phyloP scores from a whole-genome alignment of 2,113 vertebrate genomes.

The Phalacrocorax aristotelis region DNA sequence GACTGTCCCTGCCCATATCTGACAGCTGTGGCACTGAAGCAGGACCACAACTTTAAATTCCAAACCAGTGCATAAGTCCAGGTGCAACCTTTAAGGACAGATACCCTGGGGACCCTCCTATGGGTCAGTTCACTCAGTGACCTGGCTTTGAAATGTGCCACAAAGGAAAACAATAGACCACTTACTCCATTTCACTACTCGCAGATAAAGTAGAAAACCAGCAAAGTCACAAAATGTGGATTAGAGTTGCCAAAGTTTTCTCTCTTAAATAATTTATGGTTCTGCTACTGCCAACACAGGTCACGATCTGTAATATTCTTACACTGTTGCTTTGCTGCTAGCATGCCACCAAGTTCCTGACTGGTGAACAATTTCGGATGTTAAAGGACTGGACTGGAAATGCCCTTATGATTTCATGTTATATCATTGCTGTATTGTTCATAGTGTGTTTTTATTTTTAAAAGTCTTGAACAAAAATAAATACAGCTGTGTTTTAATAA shows the following conservation, averaged over 20 bases:
- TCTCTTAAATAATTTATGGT: neutral
- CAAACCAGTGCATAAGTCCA: neutral
- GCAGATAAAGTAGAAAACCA: neutral
- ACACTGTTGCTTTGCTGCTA: neutral
- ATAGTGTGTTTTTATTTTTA: neutral
- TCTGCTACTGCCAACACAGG: neutral
- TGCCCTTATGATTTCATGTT: neutral
- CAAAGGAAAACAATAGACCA: neutral
- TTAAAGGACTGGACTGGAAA: neutral
- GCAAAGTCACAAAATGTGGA: neutral
- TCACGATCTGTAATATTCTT: neutral
- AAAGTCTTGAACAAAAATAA: neutral
- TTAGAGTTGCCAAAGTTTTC: neutral
- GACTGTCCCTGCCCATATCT: rapidly evolving
- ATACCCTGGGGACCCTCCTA: neutral
- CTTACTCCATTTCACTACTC: neutral
- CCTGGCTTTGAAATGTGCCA: neutral
- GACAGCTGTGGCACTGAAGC: neutral
- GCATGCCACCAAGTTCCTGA: neutral
- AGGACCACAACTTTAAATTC: neutral
- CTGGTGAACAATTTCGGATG: neutral
- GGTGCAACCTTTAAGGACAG: neutral
- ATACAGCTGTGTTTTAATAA: neutral
- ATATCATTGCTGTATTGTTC: neutral
- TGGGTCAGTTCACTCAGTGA: neutral